phyloP scores from a whole-genome alignment of 2,113 vertebrate species.

The Microtus oregoni region DNA sequence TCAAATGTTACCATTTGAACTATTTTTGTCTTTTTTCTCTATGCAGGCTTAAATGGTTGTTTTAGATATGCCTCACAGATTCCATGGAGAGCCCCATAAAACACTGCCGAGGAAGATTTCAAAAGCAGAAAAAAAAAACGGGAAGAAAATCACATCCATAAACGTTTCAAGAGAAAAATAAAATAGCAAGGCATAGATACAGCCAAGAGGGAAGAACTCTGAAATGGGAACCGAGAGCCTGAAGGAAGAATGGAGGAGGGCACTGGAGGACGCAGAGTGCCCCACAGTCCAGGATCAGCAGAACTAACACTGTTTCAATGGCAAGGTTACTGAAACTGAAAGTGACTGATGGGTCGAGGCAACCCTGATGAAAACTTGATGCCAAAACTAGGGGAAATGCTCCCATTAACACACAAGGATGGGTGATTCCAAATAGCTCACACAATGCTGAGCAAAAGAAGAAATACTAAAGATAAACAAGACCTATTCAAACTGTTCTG shows the following conservation, averaged over 20 bases:
- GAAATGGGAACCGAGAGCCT: no score
- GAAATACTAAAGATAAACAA: not conserved
- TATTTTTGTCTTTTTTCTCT: not conserved
- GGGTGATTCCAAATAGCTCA: not conserved
- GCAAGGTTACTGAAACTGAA: not conserved
- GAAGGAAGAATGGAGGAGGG: no score
- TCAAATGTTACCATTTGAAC: no score
- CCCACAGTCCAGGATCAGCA: not conserved
- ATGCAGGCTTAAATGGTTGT: no score
- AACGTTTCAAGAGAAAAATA: no score
- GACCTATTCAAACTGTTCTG: not conserved
- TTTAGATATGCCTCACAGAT: no score
- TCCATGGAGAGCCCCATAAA: no score
- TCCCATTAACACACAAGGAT: not conserved
- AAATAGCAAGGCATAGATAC: no score
- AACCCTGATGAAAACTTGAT: not conserved
- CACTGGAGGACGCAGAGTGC: not conserved
- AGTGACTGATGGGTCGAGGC: no score
- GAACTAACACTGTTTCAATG: not conserved
- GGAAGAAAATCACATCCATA: not conserved
- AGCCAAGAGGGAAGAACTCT: no score
- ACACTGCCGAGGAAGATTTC: no score
- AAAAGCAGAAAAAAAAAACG: not conserved
- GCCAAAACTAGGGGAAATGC: not conserved
- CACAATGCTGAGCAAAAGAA: not conserved